These are phyloP conservation scores for Linnaemya vulpina DNA, from an alignment of 2,888 invertebrate species.

Conservation along the genomic window DNA sequence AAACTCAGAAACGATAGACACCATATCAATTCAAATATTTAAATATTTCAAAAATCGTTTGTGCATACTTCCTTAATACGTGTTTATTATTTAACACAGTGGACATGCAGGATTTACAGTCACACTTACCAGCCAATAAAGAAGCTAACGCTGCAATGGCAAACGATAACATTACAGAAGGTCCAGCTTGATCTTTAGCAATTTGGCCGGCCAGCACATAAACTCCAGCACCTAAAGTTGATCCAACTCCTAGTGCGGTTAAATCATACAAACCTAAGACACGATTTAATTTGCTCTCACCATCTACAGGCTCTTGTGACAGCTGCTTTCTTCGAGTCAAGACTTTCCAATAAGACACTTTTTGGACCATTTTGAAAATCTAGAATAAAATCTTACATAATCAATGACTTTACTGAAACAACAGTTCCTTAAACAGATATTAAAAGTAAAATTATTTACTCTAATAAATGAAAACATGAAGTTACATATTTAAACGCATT, in stretches of 20 bases:
- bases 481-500: no score
- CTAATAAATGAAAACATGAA: no score
- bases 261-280: conserved; percentile 85
- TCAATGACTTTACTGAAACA: not conserved
- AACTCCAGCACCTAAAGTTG: conserved; percentile 93
- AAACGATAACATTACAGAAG: conserved; percentile 93
- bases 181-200: conserved; percentile 90
- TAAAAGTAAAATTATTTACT: no score
- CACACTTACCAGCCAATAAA: conserved; percentile 88
- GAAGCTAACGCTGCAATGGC: conserved; percentile 94
- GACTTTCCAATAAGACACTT: conserved; percentile 81
- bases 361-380: conserved; percentile 75
- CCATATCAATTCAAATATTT: no score
- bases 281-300: conserved; percentile 80
- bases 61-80: no score
- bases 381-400: not conserved
- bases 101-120: no score
- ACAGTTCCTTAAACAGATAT: not conserved
- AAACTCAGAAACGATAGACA: no score
- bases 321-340: conserved; percentile 81
- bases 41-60: no score
- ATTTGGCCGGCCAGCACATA: conserved; percentile 93
- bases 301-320: conserved; percentile 75
- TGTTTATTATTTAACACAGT: no score
- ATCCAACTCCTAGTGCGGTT: conserved; percentile 90